Base-by-base conservation (phyloP, 2,113 vertebrate species). In the Bufo bufo region DNA sequence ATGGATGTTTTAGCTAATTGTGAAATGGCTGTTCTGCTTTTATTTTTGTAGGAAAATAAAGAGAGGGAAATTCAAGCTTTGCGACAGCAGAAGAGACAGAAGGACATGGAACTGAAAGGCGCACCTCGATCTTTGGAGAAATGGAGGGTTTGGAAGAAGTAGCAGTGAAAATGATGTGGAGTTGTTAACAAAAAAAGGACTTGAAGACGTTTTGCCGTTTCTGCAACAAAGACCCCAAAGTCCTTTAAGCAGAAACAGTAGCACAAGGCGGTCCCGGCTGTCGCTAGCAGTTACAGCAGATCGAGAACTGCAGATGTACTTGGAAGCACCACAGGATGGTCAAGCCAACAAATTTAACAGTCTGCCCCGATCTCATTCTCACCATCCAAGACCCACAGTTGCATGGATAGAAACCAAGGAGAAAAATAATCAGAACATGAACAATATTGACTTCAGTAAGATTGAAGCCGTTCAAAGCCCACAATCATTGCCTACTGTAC, bases 151-250 rank as follows among this genome's bases (percentile, higher is more conserved):
- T 58, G 95, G 97, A 43, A 95, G 98, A 17, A 99, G 98, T 93
- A 98, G 96, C 93, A 99, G 98, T 45, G 98, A 99, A 94, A 98
- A 95, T 1, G 98, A 99, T 3, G 97, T 99, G 83, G 95, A 97
- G 58, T 93, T 95, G 90, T 90, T 99, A 89, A 95, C 95, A 71
- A 96, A 96, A 90, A 97, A 97, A 14, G 95, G 96, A 56, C 93
- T 97, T 0, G 93, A 97, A 86, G 97, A 97, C 87, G 91, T 94
- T 89, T 88, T 93, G 74, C 89, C 93, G 2, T 97, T 99, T 87
- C 91, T 97, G 91, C 96, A 95, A 74, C 95, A 94, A 81, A 94
- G 97, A 85, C 94, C 97, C 47, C 92, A 94, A 90, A 97, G 96
- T 88, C 96, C 96, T 0, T 94, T 95, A 0, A 95, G 93, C 78